Evolutionary conservation across 1,140 invertebrate species (phyloP), one percentile per base, ranked within the genome.

Genomic region (Bombyx mandarina): DNA sequence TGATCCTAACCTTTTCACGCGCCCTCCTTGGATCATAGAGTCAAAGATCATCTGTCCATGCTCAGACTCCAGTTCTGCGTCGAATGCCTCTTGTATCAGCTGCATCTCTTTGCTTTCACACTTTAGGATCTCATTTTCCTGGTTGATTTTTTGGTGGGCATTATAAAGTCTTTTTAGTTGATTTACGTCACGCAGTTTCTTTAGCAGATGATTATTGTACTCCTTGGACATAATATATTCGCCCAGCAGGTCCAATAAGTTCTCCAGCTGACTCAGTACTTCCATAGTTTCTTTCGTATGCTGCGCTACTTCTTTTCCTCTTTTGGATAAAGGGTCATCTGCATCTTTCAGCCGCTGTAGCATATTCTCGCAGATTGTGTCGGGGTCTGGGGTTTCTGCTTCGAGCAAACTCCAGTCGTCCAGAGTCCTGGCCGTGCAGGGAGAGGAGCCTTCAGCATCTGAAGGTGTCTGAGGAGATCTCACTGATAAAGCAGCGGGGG

Each of bases 181-280:
- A 70, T 94, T 93, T 42, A 95, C 86, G 60, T 94, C 94, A 54
- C 92, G 90, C 10, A 95, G 90, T 47, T 91, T 88, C 61, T 90
- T 90, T 52, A 94, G 91, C 1, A 95, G 78, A 58, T 90, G 90
- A 3, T 90, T 83, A 72, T 94, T 95, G 64, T 94, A 91, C 66
- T 94, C 91, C 53, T 92, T 90, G 12, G 96, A 80, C 8, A 90
- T 90, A 5, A 94, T 85, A 44, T 95, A 89, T 66, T 95, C 92
- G 66, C 95, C 93, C 79, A 95, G 90, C 7, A 96, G 79, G 53
- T 91, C 89, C 63, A 94, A 91, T 5, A 96, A 79, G 61, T 94
- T 93, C 64, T 94, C 94, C 59, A 96, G 75, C 71, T 95, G 94
- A 66, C 94, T 93, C 43, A 96, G 89, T 5, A 91, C 88, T 54